Evolutionary conservation across 2,888 invertebrate species (phyloP).

Genomic region (Drosophila robusta): DNA sequence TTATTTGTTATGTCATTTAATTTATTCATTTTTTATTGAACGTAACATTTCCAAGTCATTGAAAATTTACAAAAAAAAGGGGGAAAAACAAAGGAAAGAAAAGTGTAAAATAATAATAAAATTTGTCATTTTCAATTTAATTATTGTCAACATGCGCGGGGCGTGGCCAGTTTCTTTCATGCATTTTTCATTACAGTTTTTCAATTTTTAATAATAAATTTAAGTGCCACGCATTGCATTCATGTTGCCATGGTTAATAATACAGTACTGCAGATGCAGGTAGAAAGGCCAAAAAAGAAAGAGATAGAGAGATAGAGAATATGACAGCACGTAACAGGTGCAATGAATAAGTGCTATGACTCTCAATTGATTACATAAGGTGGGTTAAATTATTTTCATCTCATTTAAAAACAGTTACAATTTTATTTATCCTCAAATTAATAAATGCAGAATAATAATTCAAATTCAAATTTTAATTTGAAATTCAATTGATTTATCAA

Average conservation of each 20-base stretch:
- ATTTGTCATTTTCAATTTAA: slow-evolving; percentile 66
- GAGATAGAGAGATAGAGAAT: background rate
- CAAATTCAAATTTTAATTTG: too few relatives aligned
- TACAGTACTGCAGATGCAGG: background rate
- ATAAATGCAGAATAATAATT: too few relatives aligned
- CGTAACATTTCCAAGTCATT: slow-evolving; percentile 33
- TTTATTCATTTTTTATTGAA: slow-evolving; percentile 62
- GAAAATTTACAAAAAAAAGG: slow-evolving; percentile 9
- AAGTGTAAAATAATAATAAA: slow-evolving; percentile 26
- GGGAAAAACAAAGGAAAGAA: slow-evolving; percentile 4
- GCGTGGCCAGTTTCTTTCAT: slow-evolving; percentile 39
- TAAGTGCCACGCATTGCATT: slow-evolving; percentile 29
- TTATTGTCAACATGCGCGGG: slow-evolving; percentile 42
- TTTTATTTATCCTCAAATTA: too few relatives aligned
- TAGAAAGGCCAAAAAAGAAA: background rate
- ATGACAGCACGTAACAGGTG: background rate
- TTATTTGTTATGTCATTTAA: slow-evolving; percentile 62
- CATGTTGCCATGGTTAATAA: slow-evolving; percentile 53
- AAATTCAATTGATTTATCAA: too few relatives aligned
- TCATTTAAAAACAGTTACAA: too few relatives aligned
- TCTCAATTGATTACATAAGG: background rate
- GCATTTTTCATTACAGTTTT: slow-evolving; percentile 55
- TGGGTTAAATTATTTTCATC: background rate
- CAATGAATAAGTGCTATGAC: too few relatives aligned
- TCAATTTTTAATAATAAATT: slow-evolving; percentile 54